Percentiles rank a stretch among this genome's conserved stretches.
These are phyloP conservation scores for Philaenus spumarius DNA, from an alignment of 1,140 invertebrate genomes.

Conservation along the genomic window DNA sequence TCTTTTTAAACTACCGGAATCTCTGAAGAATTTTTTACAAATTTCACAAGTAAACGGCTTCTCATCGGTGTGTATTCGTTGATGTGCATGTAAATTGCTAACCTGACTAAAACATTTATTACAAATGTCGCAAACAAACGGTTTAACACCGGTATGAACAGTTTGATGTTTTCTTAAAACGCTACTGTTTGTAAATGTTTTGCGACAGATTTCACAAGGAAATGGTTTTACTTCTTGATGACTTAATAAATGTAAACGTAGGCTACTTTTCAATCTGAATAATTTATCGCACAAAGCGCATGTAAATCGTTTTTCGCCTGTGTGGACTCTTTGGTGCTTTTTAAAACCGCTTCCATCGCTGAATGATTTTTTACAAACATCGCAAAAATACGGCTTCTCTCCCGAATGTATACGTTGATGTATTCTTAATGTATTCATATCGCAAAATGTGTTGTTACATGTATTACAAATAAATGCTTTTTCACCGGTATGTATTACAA, in stretches of 20 bases:
- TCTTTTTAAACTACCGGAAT: conserved; percentile 26
- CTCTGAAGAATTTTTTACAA: conserved; percentile 38
- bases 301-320: conserved; percentile 2
- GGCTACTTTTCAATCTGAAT: conserved; percentile 47
- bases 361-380: conserved; percentile 41
- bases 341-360: not conserved
- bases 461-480: conserved; percentile 72
- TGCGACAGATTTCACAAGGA: conserved; percentile 40
- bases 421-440: conserved; percentile 69
- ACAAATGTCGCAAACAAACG: conserved; percentile 47
- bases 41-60: conserved; percentile 42
- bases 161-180: conserved; percentile 45
- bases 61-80: conserved; percentile 43
- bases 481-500: conserved; percentile 9
- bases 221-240: conserved; percentile 8
- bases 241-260: conserved; percentile 26
- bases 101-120: conserved; percentile 34
- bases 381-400: conserved; percentile 64
- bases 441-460: conserved; percentile 76
- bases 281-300: conserved; percentile 44
- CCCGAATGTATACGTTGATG: conserved; percentile 67
- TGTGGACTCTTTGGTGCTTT: conserved; percentile 6
- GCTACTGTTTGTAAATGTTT: conserved; percentile 48
- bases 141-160: conserved; percentile 47
- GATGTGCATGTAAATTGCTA: not conserved